phyloP scores from a whole-genome alignment of 2,797 vertebrate genomes.

The Centropyge bicolor region DNA sequence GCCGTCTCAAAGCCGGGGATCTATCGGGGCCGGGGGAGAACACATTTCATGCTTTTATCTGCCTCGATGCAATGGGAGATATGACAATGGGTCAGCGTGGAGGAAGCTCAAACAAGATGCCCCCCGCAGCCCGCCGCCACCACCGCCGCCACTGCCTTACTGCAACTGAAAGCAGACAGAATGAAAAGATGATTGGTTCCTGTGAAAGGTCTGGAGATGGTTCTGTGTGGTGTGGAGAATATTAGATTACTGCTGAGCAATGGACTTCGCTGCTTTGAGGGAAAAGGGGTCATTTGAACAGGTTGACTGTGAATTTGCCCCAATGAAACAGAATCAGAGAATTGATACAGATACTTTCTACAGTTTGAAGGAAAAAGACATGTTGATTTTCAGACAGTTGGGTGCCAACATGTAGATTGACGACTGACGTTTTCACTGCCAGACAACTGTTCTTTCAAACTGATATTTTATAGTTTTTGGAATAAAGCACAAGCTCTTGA shows the following conservation, averaged over 20 bases:
- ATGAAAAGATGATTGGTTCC: slow-evolving; percentile 54
- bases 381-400: not conserved
- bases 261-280: not conserved
- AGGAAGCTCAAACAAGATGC: slow-evolving; percentile 32
- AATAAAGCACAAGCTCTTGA: not conserved
- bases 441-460: not conserved
- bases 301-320: not conserved
- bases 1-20: slow-evolving; percentile 37
- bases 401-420: not conserved
- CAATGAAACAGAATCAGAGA: slow-evolving; percentile 1
- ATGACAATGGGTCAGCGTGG: slow-evolving; percentile 46
- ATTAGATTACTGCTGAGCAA: slow-evolving; percentile 38
- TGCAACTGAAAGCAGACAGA: slow-evolving; percentile 30
- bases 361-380: not conserved
- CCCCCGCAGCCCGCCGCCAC: not conserved
- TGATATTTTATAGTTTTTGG: not conserved
- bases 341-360: not conserved
- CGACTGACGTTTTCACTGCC: not conserved
- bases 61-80: slow-evolving; percentile 26
- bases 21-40: slow-evolving; percentile 21
- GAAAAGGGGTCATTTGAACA: slow-evolving; percentile 6
- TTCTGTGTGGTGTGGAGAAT: slow-evolving; percentile 22
- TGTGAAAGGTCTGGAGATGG: slow-evolving; percentile 14
- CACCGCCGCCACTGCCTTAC: not conserved
- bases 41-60: slow-evolving; percentile 57